Base-by-base conservation (phyloP, 2,888 invertebrate genomes). In the Synergus gifuensis region DNA sequence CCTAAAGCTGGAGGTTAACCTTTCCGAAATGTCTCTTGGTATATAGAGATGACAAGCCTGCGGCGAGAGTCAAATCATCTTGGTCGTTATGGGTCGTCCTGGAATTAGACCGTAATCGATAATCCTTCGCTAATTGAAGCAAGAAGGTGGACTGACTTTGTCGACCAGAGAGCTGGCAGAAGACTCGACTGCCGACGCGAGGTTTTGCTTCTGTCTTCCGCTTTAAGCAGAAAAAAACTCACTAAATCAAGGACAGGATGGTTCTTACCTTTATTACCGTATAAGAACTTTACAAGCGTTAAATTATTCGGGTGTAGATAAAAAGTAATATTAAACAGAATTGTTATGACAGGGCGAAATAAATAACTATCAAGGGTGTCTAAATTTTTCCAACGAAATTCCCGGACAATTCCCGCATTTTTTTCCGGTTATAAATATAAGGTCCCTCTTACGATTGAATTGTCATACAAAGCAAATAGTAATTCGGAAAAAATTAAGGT, bases 121-220 rank as follows among this genome's bases (percentile, higher is more conserved):
- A 67, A 67, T 67, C 67, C 67, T 67, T 67, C 46, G 44, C 67
- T 67, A 67, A 67, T 18, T 67, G 44, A 67, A 67, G 22, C 44
- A 18, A 46, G 44, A 18, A 67, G 11, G 58, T 58, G 18, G 18
- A 18, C 58, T 18, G 58, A 36, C 16, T 36, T 40, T 40, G 16
- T 8, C 40, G 28, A 8, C 40, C 36, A 40, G 9, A 18, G 28
- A 62, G 12, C 16, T 18, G 9, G 18, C 4, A n/a, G 8, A 8
- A 58, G 18, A 58, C 18, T 49, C 14, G 46, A 14, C 3, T 58
- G 58, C 18, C 58, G 58, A 18, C 18, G 18, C 7, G 18, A n/a
- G 18, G n/a, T 58, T 58, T 58, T 58, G 9, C 58, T 62, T 18
- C 18, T 62, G 12, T 28, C 22, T 62, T 11, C 28, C 22, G 22